Percentiles rank a stretch among this genome's conserved stretches.
Conservation (phyloP, 2,888 invertebrate genomes). For the Slavum lentiscoides region DNA sequence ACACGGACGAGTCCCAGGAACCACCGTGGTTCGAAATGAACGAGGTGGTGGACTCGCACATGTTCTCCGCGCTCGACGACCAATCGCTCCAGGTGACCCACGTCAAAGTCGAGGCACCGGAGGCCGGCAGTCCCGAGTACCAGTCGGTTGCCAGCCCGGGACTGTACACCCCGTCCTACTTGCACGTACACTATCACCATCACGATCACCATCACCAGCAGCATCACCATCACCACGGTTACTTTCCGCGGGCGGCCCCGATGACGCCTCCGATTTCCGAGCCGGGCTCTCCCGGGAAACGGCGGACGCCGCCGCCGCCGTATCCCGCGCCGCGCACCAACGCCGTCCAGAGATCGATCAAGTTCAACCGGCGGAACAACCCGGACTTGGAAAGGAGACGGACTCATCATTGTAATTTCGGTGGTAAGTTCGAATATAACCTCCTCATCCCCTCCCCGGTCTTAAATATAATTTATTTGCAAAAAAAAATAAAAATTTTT, state of each 20-base stretch:
- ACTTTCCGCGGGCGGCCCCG: slow-evolving; percentile 67
- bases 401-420: slow-evolving; percentile 95
- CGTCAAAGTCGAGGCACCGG: slow-evolving; percentile 45
- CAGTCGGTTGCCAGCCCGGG: slow-evolving; percentile 48
- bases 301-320: slow-evolving; percentile 69
- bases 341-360: slow-evolving; percentile 60
- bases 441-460: too few relatives aligned
- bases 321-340: slow-evolving; percentile 74
- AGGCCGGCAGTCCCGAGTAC: slow-evolving; percentile 44
- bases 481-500: too few relatives aligned
- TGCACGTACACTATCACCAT: slow-evolving; percentile 51
- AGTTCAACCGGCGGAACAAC: slow-evolving; percentile 93
- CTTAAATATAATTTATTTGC: too few relatives aligned
- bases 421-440: slow-evolving; percentile 67
- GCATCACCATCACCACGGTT: slow-evolving; percentile 60
- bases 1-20: slow-evolving; percentile 45
- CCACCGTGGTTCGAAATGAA: slow-evolving; percentile 50
- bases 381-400: slow-evolving; percentile 93
- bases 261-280: slow-evolving; percentile 86
- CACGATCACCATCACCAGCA: slow-evolving; percentile 53
- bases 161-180: slow-evolving; percentile 40
- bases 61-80: slow-evolving; percentile 41
- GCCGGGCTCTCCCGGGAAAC: slow-evolving; percentile 68
- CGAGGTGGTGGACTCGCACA: slow-evolving; percentile 43
- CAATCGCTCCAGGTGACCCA: slow-evolving; percentile 48